Evolutionary conservation across 92 coral and sea anemone genomes (phyloP), one percentile per base, ranked within the genome.

Genomic region (Phenganax subtilis): DNA sequence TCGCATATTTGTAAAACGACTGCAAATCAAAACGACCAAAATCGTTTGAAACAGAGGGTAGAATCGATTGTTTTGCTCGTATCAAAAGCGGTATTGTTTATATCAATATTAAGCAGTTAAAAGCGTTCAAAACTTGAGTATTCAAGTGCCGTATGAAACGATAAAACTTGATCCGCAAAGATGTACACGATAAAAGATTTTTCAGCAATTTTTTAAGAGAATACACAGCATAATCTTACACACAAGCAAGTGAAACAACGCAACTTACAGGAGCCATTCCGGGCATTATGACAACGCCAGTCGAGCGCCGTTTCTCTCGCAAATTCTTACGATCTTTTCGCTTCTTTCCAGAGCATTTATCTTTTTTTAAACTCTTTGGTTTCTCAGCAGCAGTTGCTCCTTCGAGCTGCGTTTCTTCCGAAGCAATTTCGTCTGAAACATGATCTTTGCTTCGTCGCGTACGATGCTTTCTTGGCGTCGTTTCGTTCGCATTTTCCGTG

Each of bases 261-360:
- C 71, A 44, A 81, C 58, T 77, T 82, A 92, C 81, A 75, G 90
- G 97, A 87, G 89, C 97, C 60, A 84, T 87, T 75, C 90, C 89
- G 78, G 99, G 97, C 99, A 96, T 96, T 44, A 92, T 96, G 61
- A 96, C 99, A 60, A 96, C 99, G 44, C 99, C 99, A 1, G 99
- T 96, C n/a, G 99, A 96, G 67, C 99, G 92, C 37, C 99, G 96
- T 80, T 92, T 96, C 76, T 96, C 99, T 10, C 99, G 91, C 64
- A 96, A 84, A 82, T 92, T 91, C 87, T 91, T 96, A 88, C 91
- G 89, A 6, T 84, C 91, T 51, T 91, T 90, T 58, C 99, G 76
- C 72, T 96, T 96, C 27, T 91, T 84, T 53, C 93, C 99, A 74
- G 92, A 86, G 73, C 85, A 85, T 83, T 91, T 88, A 72, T 92